Base-by-base conservation (phyloP, 2,113 vertebrate species). In the Rhinoderma darwinii region DNA sequence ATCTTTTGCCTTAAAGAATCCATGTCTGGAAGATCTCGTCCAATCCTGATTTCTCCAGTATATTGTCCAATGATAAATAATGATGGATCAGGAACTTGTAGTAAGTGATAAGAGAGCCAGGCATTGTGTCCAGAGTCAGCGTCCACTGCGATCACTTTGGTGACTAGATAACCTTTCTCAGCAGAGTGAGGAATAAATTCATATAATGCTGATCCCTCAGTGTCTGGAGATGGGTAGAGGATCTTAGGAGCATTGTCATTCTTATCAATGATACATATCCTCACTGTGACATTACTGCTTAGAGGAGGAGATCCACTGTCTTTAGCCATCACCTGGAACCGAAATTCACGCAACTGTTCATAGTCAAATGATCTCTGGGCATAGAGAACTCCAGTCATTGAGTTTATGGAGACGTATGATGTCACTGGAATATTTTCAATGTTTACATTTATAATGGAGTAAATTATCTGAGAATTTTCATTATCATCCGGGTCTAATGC, bases 101-200 rank as follows among this genome's bases (percentile, higher is more conserved):
- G 79, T 81, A 94, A n/a, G 70, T 89, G 93, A 90, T 94, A 94
- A 11, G 92, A 94, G 88, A 94, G 90, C 91, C 93, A 93, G 59
- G 93, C 91, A 80, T 94, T 94, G 86, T 93, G 92, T 27, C 93
- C 94, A 74, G 93, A 92, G 84, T 94, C 93, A 17, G 91, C 92
- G 82, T 93, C 93, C 89, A 93, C 93, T 12, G 93, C 93, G 0
- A 93, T 93, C 79, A 94, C 90, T 89, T 93, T 94, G 15, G 92
- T 93, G 25, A 93, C 92, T 61, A 94, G 89, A 84, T 92, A 90
- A 68, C 91, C 93, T 17, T 90, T 88, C 90, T 93, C 92, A 84
- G 92, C 91, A 0, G 91, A 90, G 81, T 90, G 89, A 68, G 92
- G 89, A 86, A 93, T 90, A 80, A 90, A 91, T 88, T 93, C 92